Base-by-base conservation (phyloP, 37 sponge, comb jelly and placozoan species). In the Chondrilla cf. caribensis region DNA sequence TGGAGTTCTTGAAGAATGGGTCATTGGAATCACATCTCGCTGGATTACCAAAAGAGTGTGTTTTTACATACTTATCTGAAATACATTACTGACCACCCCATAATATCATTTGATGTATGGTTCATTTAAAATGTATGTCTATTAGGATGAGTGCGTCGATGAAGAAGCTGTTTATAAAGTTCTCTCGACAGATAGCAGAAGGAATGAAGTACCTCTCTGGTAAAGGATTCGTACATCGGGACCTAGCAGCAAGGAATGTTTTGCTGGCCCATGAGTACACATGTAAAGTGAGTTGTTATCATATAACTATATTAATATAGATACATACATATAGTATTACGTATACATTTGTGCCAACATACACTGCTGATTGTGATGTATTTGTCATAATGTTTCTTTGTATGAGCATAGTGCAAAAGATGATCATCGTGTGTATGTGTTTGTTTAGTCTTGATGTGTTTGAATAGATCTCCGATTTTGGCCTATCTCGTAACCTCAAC, bases 401-500 rank as follows among this genome's bases (percentile, higher is more conserved):
- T n/a, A n/a, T n/a, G n/a, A n/a, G n/a, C n/a, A n/a, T n/a, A n/a
- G n/a, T n/a, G n/a, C n/a, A n/a, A n/a, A n/a, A n/a, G n/a, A n/a
- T n/a, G n/a, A n/a, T n/a, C n/a, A n/a, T n/a, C n/a, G n/a, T n/a
- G n/a, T n/a, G n/a, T n/a, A n/a, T n/a, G n/a, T n/a, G n/a, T n/a
- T n/a, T n/a, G n/a, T n/a, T n/a, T n/a, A n/a, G n/a, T n/a, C n/a
- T n/a, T n/a, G n/a, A n/a, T n/a, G n/a, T n/a, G n/a, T n/a, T n/a
- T n/a, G n/a, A n/a, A n/a, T 29, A 62, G 64, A 28, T 62, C 29
- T 62, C 64, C 5, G 64, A 62, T 62, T 62, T 62, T 62, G 64
- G 64, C 7, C 64, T 62, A 9, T 62, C 64, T 19, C 25, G 64
- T 7, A 62, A 62, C 15, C 29, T 62, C 6, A n/a, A 62, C 15